Conservation (phyloP, 2,888 invertebrate species). For the Eurois occulta region DNA sequence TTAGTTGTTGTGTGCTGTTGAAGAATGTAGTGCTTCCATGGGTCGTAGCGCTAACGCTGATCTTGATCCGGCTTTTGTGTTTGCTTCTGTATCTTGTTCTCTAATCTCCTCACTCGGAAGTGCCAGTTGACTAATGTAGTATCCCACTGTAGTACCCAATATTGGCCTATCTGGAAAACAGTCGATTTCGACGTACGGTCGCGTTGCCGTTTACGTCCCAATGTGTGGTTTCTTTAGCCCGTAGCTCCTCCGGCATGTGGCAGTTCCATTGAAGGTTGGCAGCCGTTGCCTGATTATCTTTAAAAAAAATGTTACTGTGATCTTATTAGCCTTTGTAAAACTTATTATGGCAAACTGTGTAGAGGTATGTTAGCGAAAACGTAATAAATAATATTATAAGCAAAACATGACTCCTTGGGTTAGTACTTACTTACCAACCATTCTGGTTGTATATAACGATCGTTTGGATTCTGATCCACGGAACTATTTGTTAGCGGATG, state of each 20-base stretch:
- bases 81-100: slow-evolving; percentile 7
- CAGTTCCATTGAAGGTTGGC: background rate
- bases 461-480: background rate
- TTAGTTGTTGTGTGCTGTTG: background rate
- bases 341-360: background rate
- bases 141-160: background rate
- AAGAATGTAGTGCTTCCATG: slow-evolving; percentile 5
- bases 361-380: too few relatives aligned
- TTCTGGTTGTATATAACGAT: background rate
- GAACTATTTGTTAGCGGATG: background rate
- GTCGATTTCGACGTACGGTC: background rate
- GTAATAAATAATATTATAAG: background rate
- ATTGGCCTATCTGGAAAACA: background rate
- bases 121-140: background rate
- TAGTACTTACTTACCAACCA: background rate
- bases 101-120: background rate
- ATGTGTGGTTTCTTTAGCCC: background rate
- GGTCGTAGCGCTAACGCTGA: background rate
- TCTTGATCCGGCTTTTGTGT: slow-evolving; percentile 11
- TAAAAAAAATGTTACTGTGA: background rate
- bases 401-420: background rate
- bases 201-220: background rate
- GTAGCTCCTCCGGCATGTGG: background rate
- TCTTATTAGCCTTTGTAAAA: background rate
- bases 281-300: background rate